Base-by-base conservation (phyloP, 2,113 vertebrate species). In the Poecile atricapillus region DNA sequence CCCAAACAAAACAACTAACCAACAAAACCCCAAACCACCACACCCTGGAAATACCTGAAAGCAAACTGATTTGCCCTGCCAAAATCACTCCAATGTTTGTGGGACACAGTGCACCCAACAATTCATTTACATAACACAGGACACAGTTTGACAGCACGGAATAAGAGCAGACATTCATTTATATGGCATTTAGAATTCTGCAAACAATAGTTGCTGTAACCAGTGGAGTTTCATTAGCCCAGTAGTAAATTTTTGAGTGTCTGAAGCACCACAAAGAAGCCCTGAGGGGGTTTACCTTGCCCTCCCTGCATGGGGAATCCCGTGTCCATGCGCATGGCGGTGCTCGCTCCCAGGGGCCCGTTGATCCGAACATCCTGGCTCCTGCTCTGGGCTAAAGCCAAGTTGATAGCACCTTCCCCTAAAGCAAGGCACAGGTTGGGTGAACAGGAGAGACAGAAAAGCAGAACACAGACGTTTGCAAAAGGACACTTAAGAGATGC, bases 391-490 rank as follows among this genome's bases (percentile, higher is more conserved):
- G 97, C 98, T 87, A 99, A 93, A 85, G 99, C 98, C 87, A 99
- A 98, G 94, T 99, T 99, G 96, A 99, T 99, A 91, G 99, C 98
- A 93, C 99, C 99, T 98, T 99, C 99, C 85, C 99, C 99, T 99
- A 41, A 96, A 97, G 83, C 0, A 77, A 76, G 0, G 10, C 37
- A 84, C 37, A 77, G 4, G 3, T 8, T 22, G 53, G 44, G 71
- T 65, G 50, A 93, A 15, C 15, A 25, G 27, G 49, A 22, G 8
- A 70, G 1, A n/a, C 18, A 41, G 39, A 37, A 28, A 53, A 74
- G 43, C 63, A 88, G 37, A 63, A 63, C 4, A n/a, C 10, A 59
- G 47, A 20, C 25, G 8, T 21, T 21, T 70, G 30, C 55, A 46
- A 49, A 79, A 39, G 14, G 41, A 64, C 14, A 18, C 30, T 49